A percentile compares a stretch with the other conserved stretches of the same genome.
Evolutionary conservation across 2,888 invertebrate genomes (phyloP).

Genomic region (Nineta flava): DNA sequence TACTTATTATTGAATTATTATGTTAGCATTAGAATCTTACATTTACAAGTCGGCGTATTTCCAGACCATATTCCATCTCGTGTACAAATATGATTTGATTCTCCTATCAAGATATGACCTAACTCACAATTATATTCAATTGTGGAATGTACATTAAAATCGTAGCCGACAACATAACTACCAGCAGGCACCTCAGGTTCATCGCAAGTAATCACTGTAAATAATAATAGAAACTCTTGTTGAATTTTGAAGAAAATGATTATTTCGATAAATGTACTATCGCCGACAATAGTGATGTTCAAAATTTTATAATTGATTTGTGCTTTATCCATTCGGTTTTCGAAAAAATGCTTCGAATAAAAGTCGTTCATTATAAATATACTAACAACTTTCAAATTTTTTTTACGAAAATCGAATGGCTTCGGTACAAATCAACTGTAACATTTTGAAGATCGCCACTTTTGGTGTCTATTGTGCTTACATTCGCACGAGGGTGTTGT

Average conservation of each 20-base stretch:
- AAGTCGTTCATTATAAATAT: too few species aligned
- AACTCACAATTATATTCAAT: slow-evolving; percentile 80
- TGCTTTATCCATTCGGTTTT: too few species aligned
- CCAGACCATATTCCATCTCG: slow-evolving; percentile 73
- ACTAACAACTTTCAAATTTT: too few species aligned
- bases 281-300: background rate
- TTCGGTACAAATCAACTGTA: too few species aligned
- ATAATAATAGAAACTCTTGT: slow-evolving; percentile 12
- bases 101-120: slow-evolving; percentile 65
- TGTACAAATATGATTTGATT: slow-evolving; percentile 50
- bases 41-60: slow-evolving; percentile 67
- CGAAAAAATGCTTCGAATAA: too few species aligned
- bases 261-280: background rate
- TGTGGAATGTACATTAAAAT: slow-evolving; percentile 73
- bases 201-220: slow-evolving; percentile 66
- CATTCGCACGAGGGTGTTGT: slow-evolving; percentile 74
- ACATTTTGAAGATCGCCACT: too few species aligned
- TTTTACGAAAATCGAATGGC: too few species aligned
- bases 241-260: background rate
- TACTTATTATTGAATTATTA: background rate
- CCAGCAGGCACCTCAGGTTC: slow-evolving; percentile 76
- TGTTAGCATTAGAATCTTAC: slow-evolving; percentile 31
- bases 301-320: too few species aligned
- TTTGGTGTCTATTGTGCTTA: slow-evolving; percentile 37
- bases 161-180: slow-evolving; percentile 76